A percentile compares a stretch with the other conserved stretches of the same genome.
Conservation (phyloP, 2,113 vertebrate genomes). For the Hemichromis elongatus region DNA sequence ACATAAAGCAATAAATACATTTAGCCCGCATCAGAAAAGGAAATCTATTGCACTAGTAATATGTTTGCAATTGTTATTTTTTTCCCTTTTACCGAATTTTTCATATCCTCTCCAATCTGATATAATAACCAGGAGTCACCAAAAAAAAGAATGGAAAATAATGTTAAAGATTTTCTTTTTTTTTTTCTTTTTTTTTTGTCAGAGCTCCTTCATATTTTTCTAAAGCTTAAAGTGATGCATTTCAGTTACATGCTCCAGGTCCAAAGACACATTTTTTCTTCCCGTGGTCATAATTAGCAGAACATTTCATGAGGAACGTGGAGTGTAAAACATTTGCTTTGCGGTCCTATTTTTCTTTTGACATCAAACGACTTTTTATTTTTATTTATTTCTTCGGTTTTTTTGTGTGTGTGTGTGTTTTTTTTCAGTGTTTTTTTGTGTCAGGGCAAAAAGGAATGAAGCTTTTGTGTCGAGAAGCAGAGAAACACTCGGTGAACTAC, state of each 20-base stretch:
- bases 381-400: background rate
- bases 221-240: background rate
- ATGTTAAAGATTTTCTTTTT: background rate
- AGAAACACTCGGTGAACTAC: conserved; percentile 32
- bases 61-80: background rate
- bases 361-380: conserved; percentile 16
- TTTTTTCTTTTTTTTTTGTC: background rate
- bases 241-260: background rate
- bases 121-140: background rate
- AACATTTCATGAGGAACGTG: background rate
- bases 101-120: background rate
- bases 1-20: background rate
- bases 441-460: conserved; percentile 1
- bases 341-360: background rate
- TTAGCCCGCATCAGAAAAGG: background rate
- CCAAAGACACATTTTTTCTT: background rate
- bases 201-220: background rate
- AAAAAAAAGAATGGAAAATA: background rate
- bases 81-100: background rate
- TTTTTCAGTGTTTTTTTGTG: conserved; percentile 4
- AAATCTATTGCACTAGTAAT: background rate
- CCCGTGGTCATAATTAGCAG: background rate
- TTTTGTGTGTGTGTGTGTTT: too few relatives aligned
- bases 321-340: background rate
- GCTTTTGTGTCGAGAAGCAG: conserved; percentile 2